phyloP scores from a whole-genome alignment of 1,140 invertebrate species.

The Hypsibius dujardini region DNA sequence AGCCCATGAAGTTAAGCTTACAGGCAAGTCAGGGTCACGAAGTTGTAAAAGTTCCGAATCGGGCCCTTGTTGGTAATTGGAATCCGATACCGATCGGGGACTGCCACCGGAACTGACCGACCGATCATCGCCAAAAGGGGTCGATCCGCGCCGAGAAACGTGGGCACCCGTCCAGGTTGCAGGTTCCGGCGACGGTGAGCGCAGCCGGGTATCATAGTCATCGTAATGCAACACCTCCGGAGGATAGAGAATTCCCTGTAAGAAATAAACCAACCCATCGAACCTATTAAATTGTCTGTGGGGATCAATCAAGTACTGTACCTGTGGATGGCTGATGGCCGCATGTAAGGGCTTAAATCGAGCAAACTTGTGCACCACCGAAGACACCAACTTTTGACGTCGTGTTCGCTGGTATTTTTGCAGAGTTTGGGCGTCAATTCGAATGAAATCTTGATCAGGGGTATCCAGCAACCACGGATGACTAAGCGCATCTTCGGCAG shows the following conservation, averaged over 20 bases:
- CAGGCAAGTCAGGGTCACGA: conserved; percentile 74
- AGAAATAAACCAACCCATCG: not conserved
- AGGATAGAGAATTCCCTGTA: conserved; percentile 11
- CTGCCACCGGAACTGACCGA: conserved; percentile 8
- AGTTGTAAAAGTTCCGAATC: conserved; percentile 83
- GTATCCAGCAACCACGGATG: conserved; percentile 35
- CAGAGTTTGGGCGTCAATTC: conserved; percentile 27
- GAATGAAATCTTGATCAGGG: conserved; percentile 26
- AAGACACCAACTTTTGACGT: conserved; percentile 21
- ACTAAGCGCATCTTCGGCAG: conserved; percentile 31
- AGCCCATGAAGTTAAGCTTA: conserved; percentile 28
- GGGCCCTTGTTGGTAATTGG: conserved; percentile 77
- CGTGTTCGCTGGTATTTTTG: conserved; percentile 27
- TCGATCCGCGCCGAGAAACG: not conserved
- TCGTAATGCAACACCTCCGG: not conserved
- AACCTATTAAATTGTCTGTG: not conserved
- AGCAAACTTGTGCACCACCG: conserved; percentile 18
- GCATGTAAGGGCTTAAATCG: conserved; percentile 4
- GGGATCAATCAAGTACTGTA: not conserved
- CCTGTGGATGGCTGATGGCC: conserved; percentile 1
- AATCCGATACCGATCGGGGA: conserved; percentile 23
- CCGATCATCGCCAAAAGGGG: conserved; percentile 2
- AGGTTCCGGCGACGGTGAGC: conserved; percentile 4
- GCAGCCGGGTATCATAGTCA: not conserved
- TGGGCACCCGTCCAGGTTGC: conserved; percentile 3